Percentiles rank a stretch among this genome's conserved stretches.
Evolutionary conservation across 1,140 invertebrate species (phyloP).

Genomic region (Bombus superbus): DNA sequence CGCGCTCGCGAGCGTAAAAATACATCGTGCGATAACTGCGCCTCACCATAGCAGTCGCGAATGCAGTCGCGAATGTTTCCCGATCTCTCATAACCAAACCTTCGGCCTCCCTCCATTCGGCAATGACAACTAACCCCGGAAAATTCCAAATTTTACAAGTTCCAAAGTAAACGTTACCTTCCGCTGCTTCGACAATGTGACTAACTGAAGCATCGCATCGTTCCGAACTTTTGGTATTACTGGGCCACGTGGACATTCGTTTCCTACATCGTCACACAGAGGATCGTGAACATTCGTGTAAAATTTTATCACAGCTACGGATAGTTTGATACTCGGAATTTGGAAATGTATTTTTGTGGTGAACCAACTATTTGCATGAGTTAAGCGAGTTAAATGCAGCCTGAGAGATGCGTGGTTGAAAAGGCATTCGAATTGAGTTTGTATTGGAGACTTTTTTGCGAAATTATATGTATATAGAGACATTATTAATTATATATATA

Average conservation of each 20-base stretch:
- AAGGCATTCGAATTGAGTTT: background rate
- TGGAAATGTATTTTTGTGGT: background rate
- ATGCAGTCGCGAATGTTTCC: slow-evolving; percentile 50
- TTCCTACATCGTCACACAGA: no score
- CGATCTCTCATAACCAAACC: slow-evolving; percentile 56
- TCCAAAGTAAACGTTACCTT: slow-evolving; percentile 11
- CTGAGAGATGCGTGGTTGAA: background rate
- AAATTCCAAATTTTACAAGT: slow-evolving; percentile 58
- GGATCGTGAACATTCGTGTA: background rate
- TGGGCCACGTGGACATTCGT: background rate
- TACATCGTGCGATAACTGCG: slow-evolving; percentile 40
- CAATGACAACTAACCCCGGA: slow-evolving; percentile 57
- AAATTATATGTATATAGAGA: no score
- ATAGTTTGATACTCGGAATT: background rate
- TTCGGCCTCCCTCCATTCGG: slow-evolving; percentile 31
- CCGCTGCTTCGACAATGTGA: slow-evolving; percentile 4
- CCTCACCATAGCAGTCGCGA: slow-evolving; percentile 39
- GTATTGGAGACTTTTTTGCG: background rate
- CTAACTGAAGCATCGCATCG: background rate
- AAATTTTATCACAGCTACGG: no score
- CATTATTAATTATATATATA: no score
- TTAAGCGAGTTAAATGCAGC: background rate
- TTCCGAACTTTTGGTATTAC: background rate
- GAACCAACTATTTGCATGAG: background rate
- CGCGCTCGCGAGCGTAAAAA: slow-evolving; percentile 49